Percentiles rank a stretch among this genome's conserved stretches.
Conservation (phyloP, 2,113 vertebrate genomes). For the Malurus melanocephalus region DNA sequence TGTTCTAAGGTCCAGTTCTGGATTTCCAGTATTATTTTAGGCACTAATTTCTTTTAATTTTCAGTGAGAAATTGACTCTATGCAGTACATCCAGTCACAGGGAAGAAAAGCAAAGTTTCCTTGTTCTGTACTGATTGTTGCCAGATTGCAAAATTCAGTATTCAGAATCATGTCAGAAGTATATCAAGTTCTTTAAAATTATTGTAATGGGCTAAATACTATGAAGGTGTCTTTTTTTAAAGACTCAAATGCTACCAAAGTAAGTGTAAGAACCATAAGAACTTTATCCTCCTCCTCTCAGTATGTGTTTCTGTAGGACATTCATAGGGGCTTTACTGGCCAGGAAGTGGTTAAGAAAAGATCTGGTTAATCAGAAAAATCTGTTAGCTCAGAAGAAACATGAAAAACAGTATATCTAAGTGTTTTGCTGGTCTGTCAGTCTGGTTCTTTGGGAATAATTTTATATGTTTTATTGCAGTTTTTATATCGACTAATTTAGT, state of each 20-base stretch:
- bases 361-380: not conserved
- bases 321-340: not conserved
- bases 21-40: not conserved
- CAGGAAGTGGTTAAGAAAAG: not conserved
- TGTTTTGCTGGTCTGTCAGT: not conserved
- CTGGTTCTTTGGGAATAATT: not conserved
- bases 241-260: rapidly evolving
- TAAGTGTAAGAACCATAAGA: not conserved
- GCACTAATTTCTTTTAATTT: not conserved
- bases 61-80: not conserved
- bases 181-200: not conserved
- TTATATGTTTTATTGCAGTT: not conserved
- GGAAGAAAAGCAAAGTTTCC: not conserved
- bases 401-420: not conserved
- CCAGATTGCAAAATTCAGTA: not conserved
- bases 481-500: not conserved
- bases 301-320: rapidly evolving
- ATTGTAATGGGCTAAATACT: not conserved
- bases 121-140: not conserved
- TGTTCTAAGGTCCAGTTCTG: not conserved
- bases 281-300: not conserved
- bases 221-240: not conserved
- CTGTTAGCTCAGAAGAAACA: not conserved
- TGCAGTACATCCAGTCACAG: not conserved
- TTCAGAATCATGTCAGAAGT: not conserved